A percentile compares a stretch with the other conserved stretches of the same genome.
phyloP scores from a whole-genome alignment of 2,113 vertebrate genomes.

The Epinephelus moara region DNA sequence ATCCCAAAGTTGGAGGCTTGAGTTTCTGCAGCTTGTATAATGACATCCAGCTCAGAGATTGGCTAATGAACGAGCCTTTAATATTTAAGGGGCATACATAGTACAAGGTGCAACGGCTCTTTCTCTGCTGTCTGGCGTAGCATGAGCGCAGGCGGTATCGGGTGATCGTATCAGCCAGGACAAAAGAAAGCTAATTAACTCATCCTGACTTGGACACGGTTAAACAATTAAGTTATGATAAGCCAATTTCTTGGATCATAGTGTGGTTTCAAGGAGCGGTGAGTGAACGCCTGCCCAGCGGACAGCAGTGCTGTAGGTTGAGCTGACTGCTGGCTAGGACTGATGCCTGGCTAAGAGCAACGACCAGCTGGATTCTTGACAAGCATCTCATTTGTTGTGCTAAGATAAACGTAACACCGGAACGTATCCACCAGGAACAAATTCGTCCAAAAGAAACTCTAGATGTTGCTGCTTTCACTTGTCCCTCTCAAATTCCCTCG shows the following conservation, averaged over 20 bases:
- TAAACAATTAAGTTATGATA: slow-evolving; percentile 56
- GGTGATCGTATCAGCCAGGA: slow-evolving; percentile 63
- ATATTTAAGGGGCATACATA: slow-evolving; percentile 76
- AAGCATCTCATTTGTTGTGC: slow-evolving; percentile 41
- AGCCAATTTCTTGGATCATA: slow-evolving; percentile 52
- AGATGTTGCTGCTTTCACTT: slow-evolving; percentile 42
- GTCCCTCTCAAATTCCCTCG: not conserved
- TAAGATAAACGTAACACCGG: slow-evolving; percentile 17
- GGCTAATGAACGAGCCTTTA: slow-evolving; percentile 73
- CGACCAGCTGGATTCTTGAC: slow-evolving; percentile 49
- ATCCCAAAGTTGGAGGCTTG: slow-evolving; percentile 53
- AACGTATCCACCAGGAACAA: slow-evolving; percentile 1
- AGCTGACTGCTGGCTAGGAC: not conserved
- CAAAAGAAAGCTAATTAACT: slow-evolving; percentile 79
- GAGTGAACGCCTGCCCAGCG: slow-evolving; percentile 18
- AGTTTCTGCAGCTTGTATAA: slow-evolving; percentile 69
- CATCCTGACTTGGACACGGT: slow-evolving; percentile 47
- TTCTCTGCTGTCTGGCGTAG: slow-evolving; percentile 55
- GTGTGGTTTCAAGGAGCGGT: slow-evolving; percentile 13
- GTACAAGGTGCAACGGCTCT: slow-evolving; percentile 69
- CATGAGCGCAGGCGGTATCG: slow-evolving; percentile 59
- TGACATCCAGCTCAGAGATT: slow-evolving; percentile 68
- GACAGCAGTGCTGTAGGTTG: slow-evolving; percentile 17
- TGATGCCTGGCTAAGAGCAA: not conserved
- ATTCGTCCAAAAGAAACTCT: slow-evolving; percentile 1